A percentile compares a stretch with the other conserved stretches of the same genome.
These are phyloP conservation scores for Onychomys leucogaster DNA, from an alignment of 2,797 vertebrate genomes.

Conservation along the genomic window DNA sequence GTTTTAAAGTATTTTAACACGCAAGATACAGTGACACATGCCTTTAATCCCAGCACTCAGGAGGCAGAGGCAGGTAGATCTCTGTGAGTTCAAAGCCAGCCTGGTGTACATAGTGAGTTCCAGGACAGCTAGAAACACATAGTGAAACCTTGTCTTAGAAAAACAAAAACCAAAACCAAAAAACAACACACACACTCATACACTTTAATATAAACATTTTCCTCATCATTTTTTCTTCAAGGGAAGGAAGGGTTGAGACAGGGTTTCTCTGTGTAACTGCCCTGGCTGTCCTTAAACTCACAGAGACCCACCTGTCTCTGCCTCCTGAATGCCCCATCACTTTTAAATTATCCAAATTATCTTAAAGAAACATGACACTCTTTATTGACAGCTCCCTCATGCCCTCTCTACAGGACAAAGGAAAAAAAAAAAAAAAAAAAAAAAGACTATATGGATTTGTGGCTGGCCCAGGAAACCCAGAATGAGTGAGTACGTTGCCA, in stretches of 20 bases:
- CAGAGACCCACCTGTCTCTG: background rate
- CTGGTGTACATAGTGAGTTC: background rate
- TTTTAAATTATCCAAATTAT: background rate
- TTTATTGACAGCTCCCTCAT: background rate
- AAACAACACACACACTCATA: background rate
- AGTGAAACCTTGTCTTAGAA: background rate
- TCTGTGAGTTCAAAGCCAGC: background rate
- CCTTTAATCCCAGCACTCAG: background rate
- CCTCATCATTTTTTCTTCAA: background rate
- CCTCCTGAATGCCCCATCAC: no score
- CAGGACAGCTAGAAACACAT: background rate
- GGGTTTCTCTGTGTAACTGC: background rate
- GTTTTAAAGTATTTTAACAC: background rate
- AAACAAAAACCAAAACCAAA: background rate
- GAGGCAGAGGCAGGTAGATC: background rate
- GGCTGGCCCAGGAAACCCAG: background rate
- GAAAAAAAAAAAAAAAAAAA: no score
- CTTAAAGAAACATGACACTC: background rate
- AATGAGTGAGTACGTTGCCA: background rate
- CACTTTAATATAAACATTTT: background rate
- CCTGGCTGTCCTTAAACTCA: background rate
- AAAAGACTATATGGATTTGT: background rate
- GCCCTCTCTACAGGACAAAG: conserved; percentile 4
- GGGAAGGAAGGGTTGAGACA: background rate
- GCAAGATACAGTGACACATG: background rate